phyloP scores from a whole-genome alignment of 2,797 vertebrate genomes.

The Leucoraja ocellata region DNA sequence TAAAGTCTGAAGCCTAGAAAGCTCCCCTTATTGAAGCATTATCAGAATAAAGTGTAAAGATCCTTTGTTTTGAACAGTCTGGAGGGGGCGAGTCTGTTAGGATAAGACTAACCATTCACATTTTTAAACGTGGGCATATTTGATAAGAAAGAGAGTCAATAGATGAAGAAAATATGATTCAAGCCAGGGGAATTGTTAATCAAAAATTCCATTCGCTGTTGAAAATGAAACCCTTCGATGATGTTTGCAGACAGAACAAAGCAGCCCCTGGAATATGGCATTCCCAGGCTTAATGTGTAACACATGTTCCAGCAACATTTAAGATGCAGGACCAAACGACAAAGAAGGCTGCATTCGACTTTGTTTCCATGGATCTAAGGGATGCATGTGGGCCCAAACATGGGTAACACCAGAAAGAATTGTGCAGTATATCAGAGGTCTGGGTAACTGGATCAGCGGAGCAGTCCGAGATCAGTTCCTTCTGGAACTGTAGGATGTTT shows the following conservation, averaged over 20 bases:
- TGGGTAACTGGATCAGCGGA: slow-evolving; percentile 18
- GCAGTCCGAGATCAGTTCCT: slow-evolving; percentile 25
- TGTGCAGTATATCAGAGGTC: slow-evolving; percentile 25
- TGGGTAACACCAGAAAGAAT: not conserved
- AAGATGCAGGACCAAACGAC: slow-evolving; percentile 36
- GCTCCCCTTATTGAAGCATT: not conserved
- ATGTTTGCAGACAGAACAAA: not conserved
- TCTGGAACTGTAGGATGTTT: not conserved
- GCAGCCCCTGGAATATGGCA: slow-evolving; percentile 39
- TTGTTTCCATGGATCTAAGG: slow-evolving; percentile 29
- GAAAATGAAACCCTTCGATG: not conserved
- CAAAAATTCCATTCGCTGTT: not conserved
- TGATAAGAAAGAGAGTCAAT: not conserved
- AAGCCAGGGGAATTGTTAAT: not conserved
- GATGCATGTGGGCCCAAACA: not conserved
- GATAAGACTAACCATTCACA: not conserved
- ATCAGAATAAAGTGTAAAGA: not conserved
- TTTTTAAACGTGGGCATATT: not conserved
- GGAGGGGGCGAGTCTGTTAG: no score
- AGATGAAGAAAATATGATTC: not conserved
- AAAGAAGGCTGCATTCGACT: not conserved
- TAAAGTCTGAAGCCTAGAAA: no score
- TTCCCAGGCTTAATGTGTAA: slow-evolving; percentile 46
- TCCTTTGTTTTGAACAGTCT: not conserved
- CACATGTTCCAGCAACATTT: slow-evolving; percentile 46